Conservation (phyloP, 2,888 invertebrate genomes). For the Pseudanteris insignis region DNA sequence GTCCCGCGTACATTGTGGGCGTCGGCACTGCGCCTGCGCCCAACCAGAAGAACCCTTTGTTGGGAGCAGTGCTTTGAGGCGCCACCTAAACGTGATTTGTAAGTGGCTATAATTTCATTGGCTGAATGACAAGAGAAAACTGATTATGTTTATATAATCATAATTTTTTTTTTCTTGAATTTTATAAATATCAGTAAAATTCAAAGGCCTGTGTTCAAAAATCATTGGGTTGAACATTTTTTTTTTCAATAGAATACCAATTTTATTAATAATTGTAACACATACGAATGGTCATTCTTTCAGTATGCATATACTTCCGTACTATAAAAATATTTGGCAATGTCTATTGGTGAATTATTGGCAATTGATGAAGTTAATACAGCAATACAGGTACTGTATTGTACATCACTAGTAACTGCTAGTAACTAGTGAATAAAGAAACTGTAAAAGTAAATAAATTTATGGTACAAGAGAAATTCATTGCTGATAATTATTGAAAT, state of each 20-base stretch:
- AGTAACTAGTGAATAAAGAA: neutral
- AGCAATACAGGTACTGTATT: slow-evolving; percentile 17
- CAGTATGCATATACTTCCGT: slow-evolving; percentile 4
- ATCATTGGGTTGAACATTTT: too few relatives aligned
- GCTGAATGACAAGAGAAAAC: neutral
- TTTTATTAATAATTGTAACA: slow-evolving; percentile 2
- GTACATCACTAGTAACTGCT: neutral
- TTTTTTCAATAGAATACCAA: too few relatives aligned
- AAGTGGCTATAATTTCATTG: slow-evolving; percentile 9
- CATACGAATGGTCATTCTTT: too few relatives aligned
- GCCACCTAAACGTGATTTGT: slow-evolving; percentile 61
- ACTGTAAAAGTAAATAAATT: too few relatives aligned
- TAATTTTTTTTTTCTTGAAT: neutral
- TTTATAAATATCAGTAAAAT: too few relatives aligned
- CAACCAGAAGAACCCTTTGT: slow-evolving; percentile 76
- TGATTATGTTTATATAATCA: too few relatives aligned
- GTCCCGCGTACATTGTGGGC: slow-evolving; percentile 80
- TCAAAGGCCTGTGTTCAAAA: too few relatives aligned
- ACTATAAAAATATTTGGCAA: slow-evolving; percentile 14
- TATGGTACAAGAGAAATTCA: too few relatives aligned
- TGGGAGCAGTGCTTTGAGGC: slow-evolving; percentile 87
- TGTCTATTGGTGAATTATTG: slow-evolving; percentile 17
- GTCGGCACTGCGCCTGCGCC: slow-evolving; percentile 79
- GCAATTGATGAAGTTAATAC: slow-evolving; percentile 8
- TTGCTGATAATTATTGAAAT: too few relatives aligned